phyloP scores from a whole-genome alignment of 2,113 vertebrate species.

The Paramormyrops kingsleyae region DNA sequence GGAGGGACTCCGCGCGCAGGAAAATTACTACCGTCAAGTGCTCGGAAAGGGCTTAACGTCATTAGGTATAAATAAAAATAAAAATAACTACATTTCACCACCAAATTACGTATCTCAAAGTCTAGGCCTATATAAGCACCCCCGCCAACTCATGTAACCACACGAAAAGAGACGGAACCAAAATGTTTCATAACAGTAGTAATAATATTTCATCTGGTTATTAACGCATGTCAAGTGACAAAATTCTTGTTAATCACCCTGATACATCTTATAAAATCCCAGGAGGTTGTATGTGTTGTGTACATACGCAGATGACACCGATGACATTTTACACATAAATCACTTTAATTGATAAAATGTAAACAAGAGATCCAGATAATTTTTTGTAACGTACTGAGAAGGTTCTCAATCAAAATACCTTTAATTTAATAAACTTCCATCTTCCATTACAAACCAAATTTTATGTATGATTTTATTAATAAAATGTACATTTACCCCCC shows the following conservation, averaged over 20 bases:
- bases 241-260: not conserved
- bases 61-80: not conserved
- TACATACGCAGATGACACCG: not conserved
- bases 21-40: not conserved
- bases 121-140: not conserved
- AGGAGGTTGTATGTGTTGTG: not conserved
- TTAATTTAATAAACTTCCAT: not conserved
- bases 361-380: not conserved
- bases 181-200: not conserved
- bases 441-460: not conserved
- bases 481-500: slow-evolving; percentile 20
- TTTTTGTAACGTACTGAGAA: not conserved
- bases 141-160: not conserved
- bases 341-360: not conserved
- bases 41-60: not conserved
- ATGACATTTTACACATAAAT: not conserved
- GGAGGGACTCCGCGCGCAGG: not conserved
- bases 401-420: not conserved
- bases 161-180: not conserved
- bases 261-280: not conserved
- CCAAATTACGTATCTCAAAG: not conserved
- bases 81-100: not conserved
- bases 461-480: not conserved
- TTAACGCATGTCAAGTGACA: not conserved
- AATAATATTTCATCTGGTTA: not conserved